Evolutionary conservation across 2,797 vertebrate species (phyloP), one percentile per base, ranked within the genome.

Genomic region (Scolopax bukidnonensis): DNA sequence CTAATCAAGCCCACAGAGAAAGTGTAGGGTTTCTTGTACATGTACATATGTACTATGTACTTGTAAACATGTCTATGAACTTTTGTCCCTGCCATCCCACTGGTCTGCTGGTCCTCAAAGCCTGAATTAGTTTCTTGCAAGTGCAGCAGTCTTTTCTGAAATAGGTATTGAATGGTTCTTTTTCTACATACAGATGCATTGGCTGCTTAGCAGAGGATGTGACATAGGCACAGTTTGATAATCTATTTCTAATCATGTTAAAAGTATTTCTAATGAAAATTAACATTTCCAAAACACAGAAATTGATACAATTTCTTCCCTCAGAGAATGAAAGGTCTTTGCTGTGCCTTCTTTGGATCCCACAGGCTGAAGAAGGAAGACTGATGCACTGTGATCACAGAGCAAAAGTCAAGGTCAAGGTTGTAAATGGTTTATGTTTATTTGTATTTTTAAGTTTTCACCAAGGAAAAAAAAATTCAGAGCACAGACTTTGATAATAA

Each of bases 171-270:
- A 71, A 40, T 4, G 4, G 7, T 65, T 5, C 9, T 83, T 63
- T 56, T 48, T 23, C n/a, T 53, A 54, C 28, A 32, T 4, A 41
- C 9, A 45, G 63, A 10, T 1, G n/a, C 33, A 36, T 4, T 45
- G 19, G 2, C 9, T 80, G 54, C 11, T 73, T 38, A 60, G 21
- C 24, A 71, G 50, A 71, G 28, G 7, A 38, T 16, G 3, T 28
- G 27, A 28, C 0, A 0, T 3, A 89, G 18, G 8, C 10, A 21
- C 12, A 80, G 16, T 30, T 74, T 69, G 23, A 32, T 6, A 87
- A 4, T 20, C 1, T 16, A 45, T 54, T 87, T 69, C 30, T 48
- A 8, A 25, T 68, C 0, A 0, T 16, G 15, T 27, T 25, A 73
- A 88, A 74, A 7, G 4, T 51, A 30, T 61, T 64, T 70, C 24